Conservation (phyloP, 2,888 invertebrate species). For the Agrypnus murinus region DNA sequence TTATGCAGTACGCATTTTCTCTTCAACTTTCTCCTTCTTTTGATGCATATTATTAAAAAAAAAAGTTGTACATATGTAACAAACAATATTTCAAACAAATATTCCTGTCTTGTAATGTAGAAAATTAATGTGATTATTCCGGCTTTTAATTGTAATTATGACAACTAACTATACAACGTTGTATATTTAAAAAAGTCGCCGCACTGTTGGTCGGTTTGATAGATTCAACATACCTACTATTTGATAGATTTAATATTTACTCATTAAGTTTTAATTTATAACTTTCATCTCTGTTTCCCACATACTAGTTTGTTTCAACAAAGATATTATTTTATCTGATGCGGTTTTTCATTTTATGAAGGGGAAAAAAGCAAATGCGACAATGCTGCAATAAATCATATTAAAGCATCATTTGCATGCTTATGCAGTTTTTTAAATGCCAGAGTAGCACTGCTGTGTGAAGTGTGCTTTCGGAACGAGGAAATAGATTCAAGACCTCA, state of each 20-base stretch:
- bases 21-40: conserved; percentile 10
- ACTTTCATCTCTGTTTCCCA: no score
- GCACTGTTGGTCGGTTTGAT: no score
- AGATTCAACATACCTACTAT: no score
- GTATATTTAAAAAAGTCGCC: no score
- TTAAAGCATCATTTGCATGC: conserved; percentile 7
- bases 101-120: neutral
- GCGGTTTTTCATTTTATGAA: no score
- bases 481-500: conserved; percentile 11
- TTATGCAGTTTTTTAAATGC: conserved; percentile 6
- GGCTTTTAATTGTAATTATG: no score
- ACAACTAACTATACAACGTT: no score
- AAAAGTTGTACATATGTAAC: conserved; percentile 13
- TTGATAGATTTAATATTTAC: no score
- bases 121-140: no score
- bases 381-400: conserved; percentile 13
- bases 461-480: conserved; percentile 33
- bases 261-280: no score
- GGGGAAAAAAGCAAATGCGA: neutral
- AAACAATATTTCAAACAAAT: conserved; percentile 18
- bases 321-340: no score
- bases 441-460: conserved; percentile 25
- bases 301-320: no score
- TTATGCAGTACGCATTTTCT: conserved; percentile 21
- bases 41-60: conserved; percentile 17